Evolutionary conservation across 2,888 invertebrate species (phyloP).

Genomic region (Argyresthia goedartella): DNA sequence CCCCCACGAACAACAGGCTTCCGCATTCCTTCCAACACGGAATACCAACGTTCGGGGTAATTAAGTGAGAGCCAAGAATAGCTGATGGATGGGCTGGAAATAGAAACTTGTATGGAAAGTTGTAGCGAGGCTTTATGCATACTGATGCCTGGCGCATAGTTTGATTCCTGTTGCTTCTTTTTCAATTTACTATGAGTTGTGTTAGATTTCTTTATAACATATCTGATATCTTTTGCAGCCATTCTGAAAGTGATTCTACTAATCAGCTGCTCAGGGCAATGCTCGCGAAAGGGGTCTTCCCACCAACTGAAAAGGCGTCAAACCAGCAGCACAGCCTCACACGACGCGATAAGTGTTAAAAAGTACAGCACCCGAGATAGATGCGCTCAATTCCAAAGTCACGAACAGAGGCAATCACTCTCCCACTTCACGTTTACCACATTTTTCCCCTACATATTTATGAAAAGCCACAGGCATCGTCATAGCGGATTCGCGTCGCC

Average conservation of each 20-base stretch:
- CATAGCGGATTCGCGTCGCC: conserved; percentile 1
- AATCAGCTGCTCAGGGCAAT: neutral
- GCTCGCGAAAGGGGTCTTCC: neutral
- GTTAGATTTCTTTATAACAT: too few relatives aligned
- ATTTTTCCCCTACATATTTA: conserved; percentile 7
- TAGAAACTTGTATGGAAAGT: neutral
- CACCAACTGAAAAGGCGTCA: neutral
- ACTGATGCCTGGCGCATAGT: too few relatives aligned
- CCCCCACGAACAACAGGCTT: conserved; percentile 28
- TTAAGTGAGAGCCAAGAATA: neutral
- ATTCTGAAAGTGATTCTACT: too few relatives aligned
- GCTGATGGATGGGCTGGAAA: neutral
- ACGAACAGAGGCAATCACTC: conserved; percentile 3
- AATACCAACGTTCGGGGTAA: conserved; percentile 18
- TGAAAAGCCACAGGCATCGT: conserved; percentile 3
- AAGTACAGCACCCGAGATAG: neutral
- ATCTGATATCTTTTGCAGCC: too few relatives aligned
- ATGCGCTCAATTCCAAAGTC: neutral
- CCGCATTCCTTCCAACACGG: conserved; percentile 45
- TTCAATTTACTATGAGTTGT: too few relatives aligned
- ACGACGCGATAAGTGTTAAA: neutral
- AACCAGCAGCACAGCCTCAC: neutral
- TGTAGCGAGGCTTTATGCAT: neutral
- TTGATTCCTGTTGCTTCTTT: too few relatives aligned
- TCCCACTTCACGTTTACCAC: conserved; percentile 5